Conservation (phyloP, 2,113 vertebrate genomes). For the Rostratula benghalensis region DNA sequence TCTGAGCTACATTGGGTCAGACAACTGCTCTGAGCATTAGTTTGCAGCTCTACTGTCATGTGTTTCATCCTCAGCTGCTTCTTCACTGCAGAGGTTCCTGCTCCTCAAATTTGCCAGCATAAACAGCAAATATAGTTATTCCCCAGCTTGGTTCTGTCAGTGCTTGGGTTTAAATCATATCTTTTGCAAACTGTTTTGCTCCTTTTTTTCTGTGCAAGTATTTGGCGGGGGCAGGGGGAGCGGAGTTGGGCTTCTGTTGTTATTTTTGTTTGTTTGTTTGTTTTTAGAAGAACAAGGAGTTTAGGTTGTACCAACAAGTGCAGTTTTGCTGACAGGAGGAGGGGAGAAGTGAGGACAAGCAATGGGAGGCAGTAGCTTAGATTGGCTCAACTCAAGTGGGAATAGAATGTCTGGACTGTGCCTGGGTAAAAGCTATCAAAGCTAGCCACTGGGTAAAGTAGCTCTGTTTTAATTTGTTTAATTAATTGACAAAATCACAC, state of each 20-base stretch:
- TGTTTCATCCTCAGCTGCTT: neutral
- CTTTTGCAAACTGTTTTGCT: neutral
- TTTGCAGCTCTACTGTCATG: neutral
- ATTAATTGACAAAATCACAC: neutral
- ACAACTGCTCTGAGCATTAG: neutral
- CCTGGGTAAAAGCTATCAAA: neutral
- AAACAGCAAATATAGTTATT: neutral
- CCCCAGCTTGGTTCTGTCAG: neutral
- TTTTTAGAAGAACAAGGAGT: fast-evolving
- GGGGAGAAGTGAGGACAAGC: neutral
- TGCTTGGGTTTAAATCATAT: neutral
- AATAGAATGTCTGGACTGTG: neutral
- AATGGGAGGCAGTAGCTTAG: neutral
- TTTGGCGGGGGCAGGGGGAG: neutral
- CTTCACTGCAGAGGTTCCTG: neutral
- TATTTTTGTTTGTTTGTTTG: neutral
- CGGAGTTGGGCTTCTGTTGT: neutral
- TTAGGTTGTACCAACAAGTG: neutral
- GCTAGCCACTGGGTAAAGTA: neutral
- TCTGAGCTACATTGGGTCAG: neutral
- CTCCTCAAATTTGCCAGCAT: neutral
- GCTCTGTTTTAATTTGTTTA: neutral
- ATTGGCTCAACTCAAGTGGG: neutral
- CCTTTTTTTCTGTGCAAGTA: neutral
- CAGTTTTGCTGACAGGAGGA: neutral